Evolutionary conservation across 1,140 invertebrate species (phyloP).

Genomic region (Uloborus diversus): DNA sequence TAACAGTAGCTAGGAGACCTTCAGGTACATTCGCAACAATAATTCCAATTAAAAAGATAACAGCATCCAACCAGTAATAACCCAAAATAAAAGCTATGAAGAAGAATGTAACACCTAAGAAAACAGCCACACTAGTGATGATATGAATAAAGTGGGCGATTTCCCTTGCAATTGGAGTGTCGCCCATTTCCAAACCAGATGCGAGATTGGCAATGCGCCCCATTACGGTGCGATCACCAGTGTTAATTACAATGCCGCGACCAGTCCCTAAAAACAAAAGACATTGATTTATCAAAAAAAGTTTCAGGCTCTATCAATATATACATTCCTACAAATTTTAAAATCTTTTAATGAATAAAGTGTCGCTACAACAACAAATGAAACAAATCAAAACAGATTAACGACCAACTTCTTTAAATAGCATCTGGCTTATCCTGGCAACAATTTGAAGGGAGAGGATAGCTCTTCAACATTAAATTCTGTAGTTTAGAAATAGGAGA

Average conservation of each 20-base stretch:
- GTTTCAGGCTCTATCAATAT: not conserved
- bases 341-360: not conserved
- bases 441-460: not conserved
- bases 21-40: slow-evolving; percentile 99
- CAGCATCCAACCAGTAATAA: slow-evolving; percentile 89
- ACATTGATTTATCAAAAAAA: not conserved
- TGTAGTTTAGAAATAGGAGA: too few relatives aligned
- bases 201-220: slow-evolving; percentile 97
- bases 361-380: not conserved
- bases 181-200: slow-evolving; percentile 88
- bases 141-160: slow-evolving; percentile 69
- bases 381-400: too few relatives aligned
- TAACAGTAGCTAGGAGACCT: slow-evolving; percentile 96
- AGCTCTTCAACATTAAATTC: too few relatives aligned
- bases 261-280: slow-evolving; percentile 75
- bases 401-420: too few relatives aligned
- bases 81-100: slow-evolving; percentile 65
- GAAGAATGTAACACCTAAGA: slow-evolving; percentile 67
- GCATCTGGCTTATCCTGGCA: not conserved
- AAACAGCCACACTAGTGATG: slow-evolving; percentile 67
- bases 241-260: slow-evolving; percentile 94
- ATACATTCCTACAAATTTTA: not conserved
- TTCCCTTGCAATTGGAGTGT: slow-evolving; percentile 68
- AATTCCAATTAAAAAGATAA: slow-evolving; percentile 98
- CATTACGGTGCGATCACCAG: slow-evolving; percentile 98